Evolutionary conservation across 2,888 invertebrate genomes (phyloP).

Genomic region (Xylophagus ater): DNA sequence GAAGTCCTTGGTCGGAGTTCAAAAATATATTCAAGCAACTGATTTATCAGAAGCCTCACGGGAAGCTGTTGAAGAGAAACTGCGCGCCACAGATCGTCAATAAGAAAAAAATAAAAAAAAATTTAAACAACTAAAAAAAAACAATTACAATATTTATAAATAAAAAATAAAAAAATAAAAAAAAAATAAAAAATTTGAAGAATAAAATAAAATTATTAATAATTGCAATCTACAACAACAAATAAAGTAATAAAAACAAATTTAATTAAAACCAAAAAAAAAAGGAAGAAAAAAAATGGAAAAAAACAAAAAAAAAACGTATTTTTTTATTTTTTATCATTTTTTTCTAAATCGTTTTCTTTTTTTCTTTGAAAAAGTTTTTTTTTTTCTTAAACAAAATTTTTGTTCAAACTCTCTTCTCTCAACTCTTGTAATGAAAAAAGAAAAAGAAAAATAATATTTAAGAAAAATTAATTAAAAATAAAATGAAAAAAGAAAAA

Average conservation of each 20-base stretch:
- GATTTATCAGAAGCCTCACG: slow-evolving; percentile 89
- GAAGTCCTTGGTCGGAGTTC: slow-evolving; percentile 91
- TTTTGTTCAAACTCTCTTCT: no score
- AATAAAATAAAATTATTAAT: slow-evolving; percentile 11
- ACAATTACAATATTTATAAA: slow-evolving; percentile 1
- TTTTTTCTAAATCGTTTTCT: no score
- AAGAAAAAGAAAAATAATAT: no score
- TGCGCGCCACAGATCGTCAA: slow-evolving; percentile 90
- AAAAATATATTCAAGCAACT: slow-evolving; percentile 95
- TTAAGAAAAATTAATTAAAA: no score
- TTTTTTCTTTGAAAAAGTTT: no score
- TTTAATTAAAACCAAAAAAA: slow-evolving; percentile 10
- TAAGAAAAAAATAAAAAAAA: slow-evolving; percentile 36
- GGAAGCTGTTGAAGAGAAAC: slow-evolving; percentile 87
- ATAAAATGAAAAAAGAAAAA: no score
- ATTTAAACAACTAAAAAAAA: not conserved
- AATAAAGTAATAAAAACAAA: slow-evolving; percentile 6
- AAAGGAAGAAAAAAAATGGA: no score
- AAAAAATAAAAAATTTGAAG: slow-evolving; percentile 9
- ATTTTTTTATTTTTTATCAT: no score
- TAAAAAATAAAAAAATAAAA: slow-evolving; percentile 6
- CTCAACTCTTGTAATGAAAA: no score
- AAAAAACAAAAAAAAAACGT: no score
- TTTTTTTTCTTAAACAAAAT: no score
- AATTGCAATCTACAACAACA: slow-evolving; percentile 9